phyloP scores from a whole-genome alignment of 2,797 vertebrate species.

The Melanogrammus aeglefinus region DNA sequence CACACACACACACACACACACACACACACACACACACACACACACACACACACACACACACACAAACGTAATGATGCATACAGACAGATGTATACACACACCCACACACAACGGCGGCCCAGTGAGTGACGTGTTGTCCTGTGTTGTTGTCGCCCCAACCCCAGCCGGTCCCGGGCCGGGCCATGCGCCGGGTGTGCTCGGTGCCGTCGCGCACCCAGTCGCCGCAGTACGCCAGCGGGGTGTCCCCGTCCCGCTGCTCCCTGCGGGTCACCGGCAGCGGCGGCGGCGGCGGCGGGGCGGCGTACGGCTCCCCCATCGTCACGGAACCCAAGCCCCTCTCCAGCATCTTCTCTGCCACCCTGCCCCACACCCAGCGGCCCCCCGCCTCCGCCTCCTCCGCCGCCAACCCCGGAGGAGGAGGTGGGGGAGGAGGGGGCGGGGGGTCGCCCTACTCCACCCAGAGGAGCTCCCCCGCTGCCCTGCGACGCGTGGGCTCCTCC shows the following conservation, averaged over 20 bases:
- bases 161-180: conserved; percentile 71
- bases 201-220: conserved; percentile 93
- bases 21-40: too few species aligned
- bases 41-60: too few species aligned
- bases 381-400: conserved; percentile 12
- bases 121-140: not conserved
- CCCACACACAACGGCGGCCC: too few species aligned
- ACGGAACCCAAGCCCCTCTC: conserved; percentile 81
- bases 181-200: conserved; percentile 90
- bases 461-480: conserved; percentile 81
- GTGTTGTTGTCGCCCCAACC: conserved; percentile 26
- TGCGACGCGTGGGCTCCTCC: conserved; percentile 82
- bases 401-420: not conserved
- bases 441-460: conserved; percentile 80
- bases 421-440: conserved; percentile 7
- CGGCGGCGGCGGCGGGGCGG: conserved; percentile 50
- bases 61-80: too few species aligned
- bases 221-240: conserved; percentile 83
- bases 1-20: too few species aligned
- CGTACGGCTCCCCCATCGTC: conserved; percentile 84
- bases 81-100: too few species aligned
- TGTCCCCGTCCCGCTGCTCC: conserved; percentile 88
- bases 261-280: conserved; percentile 83
- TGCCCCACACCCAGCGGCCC: conserved; percentile 80
- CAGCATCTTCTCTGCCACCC: conserved; percentile 82